Evolutionary conservation across 1,140 invertebrate genomes (phyloP).

Genomic region (Calephelis nemesis): DNA sequence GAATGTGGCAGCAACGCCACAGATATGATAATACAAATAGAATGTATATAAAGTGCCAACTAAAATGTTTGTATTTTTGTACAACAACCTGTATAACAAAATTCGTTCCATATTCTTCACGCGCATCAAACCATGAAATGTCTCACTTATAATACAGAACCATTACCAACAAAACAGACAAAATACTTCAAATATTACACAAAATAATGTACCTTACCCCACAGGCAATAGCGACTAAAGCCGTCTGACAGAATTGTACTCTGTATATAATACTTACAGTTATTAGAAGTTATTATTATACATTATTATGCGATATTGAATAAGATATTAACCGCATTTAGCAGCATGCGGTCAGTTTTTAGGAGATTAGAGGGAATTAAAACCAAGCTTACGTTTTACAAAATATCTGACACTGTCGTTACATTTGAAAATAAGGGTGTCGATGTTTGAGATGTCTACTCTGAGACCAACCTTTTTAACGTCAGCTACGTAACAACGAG

Average conservation of each 20-base stretch:
- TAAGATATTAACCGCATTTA: slow-evolving; percentile 28
- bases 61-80: neutral
- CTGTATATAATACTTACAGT: neutral
- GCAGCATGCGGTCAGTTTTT: slow-evolving; percentile 34
- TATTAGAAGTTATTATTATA: slow-evolving; percentile 17
- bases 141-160: slow-evolving; percentile 43
- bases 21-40: no score
- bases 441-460: no score
- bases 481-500: no score
- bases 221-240: neutral
- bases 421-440: no score
- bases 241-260: slow-evolving; percentile 9
- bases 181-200: neutral
- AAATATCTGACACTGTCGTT: neutral
- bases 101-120: slow-evolving; percentile 46
- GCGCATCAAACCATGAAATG: slow-evolving; percentile 53
- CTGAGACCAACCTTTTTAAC: no score
- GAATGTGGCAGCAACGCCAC: no score
- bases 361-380: slow-evolving; percentile 34
- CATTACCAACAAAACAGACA: slow-evolving; percentile 10
- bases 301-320: slow-evolving; percentile 24
- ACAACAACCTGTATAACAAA: slow-evolving; percentile 32
- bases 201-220: neutral
- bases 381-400: slow-evolving; percentile 23
- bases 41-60: no score